Base-by-base conservation (phyloP, 2,113 vertebrate genomes). In the Tragelaphus scriptus region DNA sequence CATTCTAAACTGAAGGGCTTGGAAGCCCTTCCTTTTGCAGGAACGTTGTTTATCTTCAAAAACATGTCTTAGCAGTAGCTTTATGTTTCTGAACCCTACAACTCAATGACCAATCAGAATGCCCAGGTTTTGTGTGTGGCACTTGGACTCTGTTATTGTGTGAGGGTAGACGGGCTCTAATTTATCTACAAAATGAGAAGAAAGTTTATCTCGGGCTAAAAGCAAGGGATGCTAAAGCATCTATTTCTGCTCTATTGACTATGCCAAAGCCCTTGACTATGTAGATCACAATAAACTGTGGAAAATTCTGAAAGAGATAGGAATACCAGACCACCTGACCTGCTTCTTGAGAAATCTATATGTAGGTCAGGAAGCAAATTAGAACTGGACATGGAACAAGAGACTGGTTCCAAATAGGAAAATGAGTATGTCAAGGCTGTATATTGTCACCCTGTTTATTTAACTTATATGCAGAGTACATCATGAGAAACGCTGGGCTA, bases 21-120 rank as follows among this genome's bases (percentile, higher is more conserved):
- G 40, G 75, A 93, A 94, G 79, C 51, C 88, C 91, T 91, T 86
- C 79, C 88, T 96, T 95, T 17, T 91, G 47, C 36, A 86, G 49
- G 19, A 40, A 80, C 36, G 28, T 32, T 94, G 56, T 92, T 94
- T 96, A 51, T 96, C 95, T 88, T 95, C 82, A 58, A 95, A 95
- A 89, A 96, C 63, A 88, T 84, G 79, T 95, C 80, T 90, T 21
- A 93, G 81, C 87, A 77, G 40, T 23, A 90, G 84, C n/a, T 93
- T 82, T 40, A 49, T n/a, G 58, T 93, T 87, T n/a, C 55, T 81
- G 77, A 89, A 63, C 13, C 61, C 86, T 87, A 82, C 91, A 90
- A 59, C 19, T 90, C 81, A 68, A n/a, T 23, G 19, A 4, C 1
- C 3, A 77, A 79, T 12, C n/a, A 85, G 80, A 55, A 93, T 6